A percentile compares a stretch with the other conserved stretches of the same genome.
These are phyloP conservation scores for Spermophilus dauricus DNA, from an alignment of 2,113 vertebrate species.

Conservation along the genomic window DNA sequence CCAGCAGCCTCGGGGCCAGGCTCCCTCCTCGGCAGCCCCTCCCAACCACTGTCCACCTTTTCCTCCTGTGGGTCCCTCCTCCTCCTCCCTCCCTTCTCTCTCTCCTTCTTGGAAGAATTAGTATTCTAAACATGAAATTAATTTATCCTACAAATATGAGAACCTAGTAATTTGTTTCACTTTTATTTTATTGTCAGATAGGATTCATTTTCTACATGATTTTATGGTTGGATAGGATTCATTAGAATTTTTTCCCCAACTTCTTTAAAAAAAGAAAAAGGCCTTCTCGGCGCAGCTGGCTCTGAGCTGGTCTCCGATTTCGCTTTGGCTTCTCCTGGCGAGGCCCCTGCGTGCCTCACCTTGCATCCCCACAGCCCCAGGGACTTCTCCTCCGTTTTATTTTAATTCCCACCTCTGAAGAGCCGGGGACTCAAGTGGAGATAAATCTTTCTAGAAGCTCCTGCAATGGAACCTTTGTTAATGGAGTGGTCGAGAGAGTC, in stretches of 20 bases:
- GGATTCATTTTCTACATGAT: conserved; percentile 89
- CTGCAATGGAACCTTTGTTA: not conserved
- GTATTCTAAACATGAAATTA: conserved; percentile 92
- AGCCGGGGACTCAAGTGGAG: conserved; percentile 77
- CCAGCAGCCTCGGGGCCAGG: not conserved
- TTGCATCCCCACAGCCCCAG: not conserved
- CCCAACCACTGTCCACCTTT: too few species aligned
- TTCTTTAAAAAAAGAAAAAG: conserved; percentile 74
- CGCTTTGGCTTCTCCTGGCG: conserved; percentile 74
- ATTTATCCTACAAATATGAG: conserved; percentile 88
- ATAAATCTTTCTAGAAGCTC: conserved; percentile 47
- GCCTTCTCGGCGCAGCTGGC: conserved; percentile 68
- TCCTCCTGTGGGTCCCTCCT: too few species aligned
- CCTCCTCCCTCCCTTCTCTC: too few species aligned
- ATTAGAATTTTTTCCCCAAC: conserved; percentile 87
- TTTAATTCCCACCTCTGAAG: conserved; percentile 81
- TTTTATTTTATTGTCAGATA: conserved; percentile 92
- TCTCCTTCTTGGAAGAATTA: too few species aligned
- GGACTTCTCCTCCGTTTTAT: conserved; percentile 69
- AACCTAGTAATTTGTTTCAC: conserved; percentile 89
- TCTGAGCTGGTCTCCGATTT: conserved; percentile 73
- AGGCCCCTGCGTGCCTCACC: conserved; percentile 65
- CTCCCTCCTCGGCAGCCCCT: too few species aligned
- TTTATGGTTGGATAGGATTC: conserved; percentile 91
- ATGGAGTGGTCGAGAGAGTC: not conserved